A percentile compares a stretch with the other conserved stretches of the same genome.
Evolutionary conservation across 92 coral and sea anemone genomes (phyloP).

Genomic region (Virgularia gustaviana): DNA sequence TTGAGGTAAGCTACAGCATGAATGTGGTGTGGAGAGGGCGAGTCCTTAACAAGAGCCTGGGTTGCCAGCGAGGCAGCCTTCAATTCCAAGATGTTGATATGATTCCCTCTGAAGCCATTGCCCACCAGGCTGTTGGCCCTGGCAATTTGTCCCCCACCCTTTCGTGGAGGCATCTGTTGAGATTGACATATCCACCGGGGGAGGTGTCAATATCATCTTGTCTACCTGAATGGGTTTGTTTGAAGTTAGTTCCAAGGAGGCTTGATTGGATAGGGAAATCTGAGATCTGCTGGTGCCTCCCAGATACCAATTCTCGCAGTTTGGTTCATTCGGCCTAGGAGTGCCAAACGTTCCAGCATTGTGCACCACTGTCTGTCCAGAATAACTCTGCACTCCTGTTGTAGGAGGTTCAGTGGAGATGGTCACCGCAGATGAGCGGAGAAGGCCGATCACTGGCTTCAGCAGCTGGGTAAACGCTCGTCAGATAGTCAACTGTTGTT

Average conservation of each 20-base stretch:
- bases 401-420: too few relatives aligned
- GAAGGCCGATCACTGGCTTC: slow-evolving; percentile 25
- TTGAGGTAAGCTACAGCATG: slow-evolving; percentile 16
- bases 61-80: slow-evolving; percentile 25
- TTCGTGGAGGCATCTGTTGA: slow-evolving; percentile 26
- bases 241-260: not conserved
- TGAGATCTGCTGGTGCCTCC: slow-evolving; percentile 34
- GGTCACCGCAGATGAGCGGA: slow-evolving; percentile 11
- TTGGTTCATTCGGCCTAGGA: slow-evolving; percentile 38
- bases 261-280: slow-evolving; percentile 24
- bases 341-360: slow-evolving; percentile 28
- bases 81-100: slow-evolving; percentile 25
- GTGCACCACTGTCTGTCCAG: slow-evolving; percentile 8
- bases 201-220: slow-evolving; percentile 18
- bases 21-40: slow-evolving; percentile 4
- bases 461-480: slow-evolving; percentile 32
- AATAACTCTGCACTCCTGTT: slow-evolving; percentile 29
- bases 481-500: too few relatives aligned
- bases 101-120: slow-evolving; percentile 26
- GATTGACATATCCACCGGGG: slow-evolving; percentile 11
- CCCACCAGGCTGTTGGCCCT: slow-evolving; percentile 4
- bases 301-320: slow-evolving; percentile 43
- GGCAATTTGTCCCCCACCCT: slow-evolving; percentile 24
- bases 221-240: not conserved
- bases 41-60: slow-evolving; percentile 14